Base-by-base conservation (phyloP, 2,113 vertebrate species). In the Microcebus jonahi region DNA sequence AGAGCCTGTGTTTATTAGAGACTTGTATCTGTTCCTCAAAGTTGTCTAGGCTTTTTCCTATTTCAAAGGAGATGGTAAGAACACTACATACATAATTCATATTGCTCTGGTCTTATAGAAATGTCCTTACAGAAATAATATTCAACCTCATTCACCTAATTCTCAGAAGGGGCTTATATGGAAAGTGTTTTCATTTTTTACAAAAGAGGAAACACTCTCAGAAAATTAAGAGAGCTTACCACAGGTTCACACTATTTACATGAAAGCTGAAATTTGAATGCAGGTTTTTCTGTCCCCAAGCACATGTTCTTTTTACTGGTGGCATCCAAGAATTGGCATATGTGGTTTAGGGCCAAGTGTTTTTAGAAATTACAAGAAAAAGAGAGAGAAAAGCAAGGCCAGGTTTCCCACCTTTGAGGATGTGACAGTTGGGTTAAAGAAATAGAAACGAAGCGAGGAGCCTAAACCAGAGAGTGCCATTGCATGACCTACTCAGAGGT, bases 231-330 rank as follows among this genome's bases (percentile, higher is more conserved):
- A 81, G 20, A 83, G 87, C 17, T 83, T 48, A 61, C 36, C 29
- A 34, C 29, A 95, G 50, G 14, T 76, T 95, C 34, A 84, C 8
- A 67, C 31, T 82, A 15, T 90, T 93, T 77, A 65, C 68, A 34
- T 71, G 80, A 31, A 93, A 67, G 6, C n/a, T 82, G 25, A 15
- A 90, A 82, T 91, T 67, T 34, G 57, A 88, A 97, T 31, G 4
- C 25, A 83, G 45, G 50, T 39, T 91, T 84, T 93, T 96, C 77
- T 96, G 42, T 81, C 71, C 55, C 79, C 50, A 85, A 85, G 39
- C 8, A 48, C 6, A 42, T 36, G 29, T 5, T 34, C 5, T 88
- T 96, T 63, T 42, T 55, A 20, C 9, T 50, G 42, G 48, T 89
- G 21, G 75, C 29, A 31, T 45, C 23, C 27, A 80, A 94, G 39